Evolutionary conservation across 2,888 invertebrate species (phyloP), one percentile per base, ranked within the genome.

Genomic region (Melitaea athalia): DNA sequence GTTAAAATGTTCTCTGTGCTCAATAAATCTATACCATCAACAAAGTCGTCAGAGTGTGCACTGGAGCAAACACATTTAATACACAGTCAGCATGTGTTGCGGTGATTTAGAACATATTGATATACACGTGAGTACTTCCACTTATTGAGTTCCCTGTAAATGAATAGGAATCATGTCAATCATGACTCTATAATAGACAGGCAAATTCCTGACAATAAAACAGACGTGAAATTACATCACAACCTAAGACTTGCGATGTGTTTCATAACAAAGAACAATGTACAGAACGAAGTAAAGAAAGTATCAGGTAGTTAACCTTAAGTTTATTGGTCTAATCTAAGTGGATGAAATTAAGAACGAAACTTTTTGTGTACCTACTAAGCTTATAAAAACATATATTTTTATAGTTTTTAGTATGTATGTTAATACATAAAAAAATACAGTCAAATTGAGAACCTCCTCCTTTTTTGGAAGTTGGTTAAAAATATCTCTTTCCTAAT

Each of bases 61-160:
- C 2, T 49, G 47, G 47, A 49, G 47, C 47, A 55, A 65, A 65
- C 53, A 33, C 60, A 60, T 65, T 65, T 65, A 60, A 53, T 52
- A 60, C 60, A 52, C 33, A 52, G 59, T 50, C 52, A 45, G 45
- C 60, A 60, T 45, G 12, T 42, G 10, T 47, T 59, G 43, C 43
- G 43, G 43, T 5, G 10, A 47, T n/a, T 15, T 12, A 12, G 59
- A 50, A 12, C 50, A 59, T 59, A 59, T 64, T 60, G 60, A 15
- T 47, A 43, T 52, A 60, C n/a, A n/a, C 50, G 57, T 38, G 53
- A 50, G 65, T 52, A 60, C 65, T 60, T 61, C 50, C 52, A 52
- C 12, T 60, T 60, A 60, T 66, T 60, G 53, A 43, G 45, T 60
- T 47, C 45, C 31, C 33, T 61, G 7, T 24, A 24, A 52, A 12